Evolutionary conservation across 2,797 vertebrate genomes (phyloP).

Genomic region (Zenarchopterus dispar): DNA sequence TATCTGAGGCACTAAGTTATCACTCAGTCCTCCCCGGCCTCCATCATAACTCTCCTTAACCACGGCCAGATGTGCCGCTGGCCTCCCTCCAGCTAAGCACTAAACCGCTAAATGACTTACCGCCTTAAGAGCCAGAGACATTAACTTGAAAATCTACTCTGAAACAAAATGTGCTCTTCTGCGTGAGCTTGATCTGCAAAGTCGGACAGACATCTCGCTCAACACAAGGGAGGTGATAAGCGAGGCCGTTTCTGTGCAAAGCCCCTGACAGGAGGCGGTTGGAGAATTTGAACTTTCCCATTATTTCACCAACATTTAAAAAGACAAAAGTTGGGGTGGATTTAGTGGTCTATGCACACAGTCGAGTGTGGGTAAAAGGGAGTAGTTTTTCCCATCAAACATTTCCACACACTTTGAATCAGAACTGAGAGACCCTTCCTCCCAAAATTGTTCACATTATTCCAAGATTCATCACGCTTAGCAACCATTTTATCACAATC

Average conservation of each 20-base stretch:
- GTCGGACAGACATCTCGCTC: conserved; percentile 22
- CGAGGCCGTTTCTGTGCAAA: conserved; percentile 8
- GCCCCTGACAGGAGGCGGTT: conserved; percentile 17
- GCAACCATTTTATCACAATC: too few relatives aligned
- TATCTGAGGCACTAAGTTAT: conserved; percentile 69
- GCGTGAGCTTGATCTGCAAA: conserved; percentile 21
- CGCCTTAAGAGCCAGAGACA: conserved; percentile 47
- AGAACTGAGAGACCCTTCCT: too few relatives aligned
- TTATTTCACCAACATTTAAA: conserved; percentile 8
- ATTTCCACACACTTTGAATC: too few relatives aligned
- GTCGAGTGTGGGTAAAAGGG: too few relatives aligned
- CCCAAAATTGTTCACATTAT: too few relatives aligned
- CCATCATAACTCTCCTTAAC: conserved; percentile 66
- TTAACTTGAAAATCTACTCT: conserved; percentile 47
- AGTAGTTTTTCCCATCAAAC: too few relatives aligned
- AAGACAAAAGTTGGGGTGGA: too few relatives aligned
- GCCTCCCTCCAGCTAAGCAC: conserved; percentile 60
- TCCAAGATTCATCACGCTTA: too few relatives aligned
- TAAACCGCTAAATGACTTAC: conserved; percentile 58
- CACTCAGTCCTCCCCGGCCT: conserved; percentile 57
- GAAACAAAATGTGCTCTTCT: conserved; percentile 38
- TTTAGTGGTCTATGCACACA: too few relatives aligned
- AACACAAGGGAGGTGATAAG: not conserved
- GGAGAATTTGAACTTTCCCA: not conserved
- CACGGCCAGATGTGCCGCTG: conserved; percentile 75